These are phyloP conservation scores for Phalangium opilio DNA, from an alignment of 2,888 invertebrate genomes.

Conservation along the genomic window DNA sequence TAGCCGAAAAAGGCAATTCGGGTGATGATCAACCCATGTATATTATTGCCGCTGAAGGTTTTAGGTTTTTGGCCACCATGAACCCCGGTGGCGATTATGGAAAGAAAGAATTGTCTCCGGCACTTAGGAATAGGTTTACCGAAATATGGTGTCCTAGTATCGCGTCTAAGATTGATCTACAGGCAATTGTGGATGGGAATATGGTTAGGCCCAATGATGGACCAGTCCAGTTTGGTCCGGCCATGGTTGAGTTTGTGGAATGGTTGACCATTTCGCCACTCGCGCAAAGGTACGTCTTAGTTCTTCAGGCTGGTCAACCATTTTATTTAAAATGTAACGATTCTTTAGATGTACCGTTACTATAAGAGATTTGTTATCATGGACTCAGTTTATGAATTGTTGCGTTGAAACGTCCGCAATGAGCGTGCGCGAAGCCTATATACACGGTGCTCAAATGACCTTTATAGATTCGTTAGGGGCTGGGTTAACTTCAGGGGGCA, in stretches of 20 bases:
- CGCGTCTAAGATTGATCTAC: conserved; percentile 36
- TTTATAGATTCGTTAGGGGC: conserved; percentile 83
- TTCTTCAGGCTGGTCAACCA: background rate
- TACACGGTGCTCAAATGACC: conserved; percentile 79
- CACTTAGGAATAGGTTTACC: conserved; percentile 89
- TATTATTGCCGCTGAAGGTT: conserved; percentile 43
- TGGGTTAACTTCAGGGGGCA: conserved; percentile 32
- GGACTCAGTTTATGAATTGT: conserved; percentile 75
- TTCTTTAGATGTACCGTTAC: conserved; percentile 69
- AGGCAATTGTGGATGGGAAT: conserved; percentile 28
- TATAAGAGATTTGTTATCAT: conserved; percentile 77
- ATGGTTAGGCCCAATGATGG: conserved; percentile 16
- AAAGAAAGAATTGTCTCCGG: conserved; percentile 96
- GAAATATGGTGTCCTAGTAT: conserved; percentile 94
- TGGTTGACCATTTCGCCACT: conserved; percentile 56
- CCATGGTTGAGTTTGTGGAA: conserved; percentile 62
- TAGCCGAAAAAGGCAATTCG: conserved; percentile 66
- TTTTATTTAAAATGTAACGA: no score
- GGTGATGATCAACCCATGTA: conserved; percentile 40
- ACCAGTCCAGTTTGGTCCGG: conserved; percentile 39
- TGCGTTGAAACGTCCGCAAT: conserved; percentile 29
- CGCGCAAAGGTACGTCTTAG: conserved; percentile 39
- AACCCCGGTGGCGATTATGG: conserved; percentile 99
- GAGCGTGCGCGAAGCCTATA: conserved; percentile 43
- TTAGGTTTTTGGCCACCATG: conserved; percentile 94